phyloP scores from a whole-genome alignment of 1,140 invertebrate species.

The Listronotus oregonensis region DNA sequence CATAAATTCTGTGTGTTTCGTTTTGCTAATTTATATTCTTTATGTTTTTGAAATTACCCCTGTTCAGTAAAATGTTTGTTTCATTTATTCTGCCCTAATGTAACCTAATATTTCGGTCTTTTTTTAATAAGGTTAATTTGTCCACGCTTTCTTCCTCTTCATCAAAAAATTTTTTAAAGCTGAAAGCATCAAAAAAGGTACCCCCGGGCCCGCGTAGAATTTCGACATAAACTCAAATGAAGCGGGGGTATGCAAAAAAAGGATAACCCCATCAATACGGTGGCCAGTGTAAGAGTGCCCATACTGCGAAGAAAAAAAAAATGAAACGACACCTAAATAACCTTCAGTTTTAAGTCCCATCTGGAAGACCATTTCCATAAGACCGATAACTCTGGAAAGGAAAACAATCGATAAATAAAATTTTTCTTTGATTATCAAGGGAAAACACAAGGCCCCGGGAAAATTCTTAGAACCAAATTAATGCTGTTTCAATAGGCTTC shows the following conservation, averaged over 20 bases:
- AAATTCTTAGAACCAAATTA: no score
- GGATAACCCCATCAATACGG: slow-evolving; percentile 90
- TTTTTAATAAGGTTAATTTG: not conserved
- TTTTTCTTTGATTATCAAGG: no score
- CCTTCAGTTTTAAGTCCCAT: slow-evolving; percentile 69
- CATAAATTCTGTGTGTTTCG: no score
- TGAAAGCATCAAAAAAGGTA: slow-evolving; percentile 92
- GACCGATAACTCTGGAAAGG: slow-evolving; percentile 80
- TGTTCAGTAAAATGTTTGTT: no score
- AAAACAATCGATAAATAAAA: slow-evolving; percentile 9
- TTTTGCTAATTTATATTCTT: no score
- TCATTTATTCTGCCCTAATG: no score
- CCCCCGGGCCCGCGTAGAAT: slow-evolving; percentile 89
- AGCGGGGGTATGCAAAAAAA: slow-evolving; percentile 83
- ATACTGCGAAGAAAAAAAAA: slow-evolving; percentile 81
- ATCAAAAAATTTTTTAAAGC: slow-evolving; percentile 84
- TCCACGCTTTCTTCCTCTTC: slow-evolving; percentile 56
- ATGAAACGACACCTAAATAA: slow-evolving; percentile 68
- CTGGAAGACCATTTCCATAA: slow-evolving; percentile 86
- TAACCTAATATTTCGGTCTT: no score
- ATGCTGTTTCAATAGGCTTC: no score
- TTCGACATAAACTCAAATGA: slow-evolving; percentile 96
- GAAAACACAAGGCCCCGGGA: no score
- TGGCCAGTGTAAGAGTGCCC: slow-evolving; percentile 84
- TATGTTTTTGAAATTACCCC: no score